Evolutionary conservation across 2,888 invertebrate species (phyloP), one percentile per base, ranked within the genome.

Genomic region (Galerucella nymphaeae): DNA sequence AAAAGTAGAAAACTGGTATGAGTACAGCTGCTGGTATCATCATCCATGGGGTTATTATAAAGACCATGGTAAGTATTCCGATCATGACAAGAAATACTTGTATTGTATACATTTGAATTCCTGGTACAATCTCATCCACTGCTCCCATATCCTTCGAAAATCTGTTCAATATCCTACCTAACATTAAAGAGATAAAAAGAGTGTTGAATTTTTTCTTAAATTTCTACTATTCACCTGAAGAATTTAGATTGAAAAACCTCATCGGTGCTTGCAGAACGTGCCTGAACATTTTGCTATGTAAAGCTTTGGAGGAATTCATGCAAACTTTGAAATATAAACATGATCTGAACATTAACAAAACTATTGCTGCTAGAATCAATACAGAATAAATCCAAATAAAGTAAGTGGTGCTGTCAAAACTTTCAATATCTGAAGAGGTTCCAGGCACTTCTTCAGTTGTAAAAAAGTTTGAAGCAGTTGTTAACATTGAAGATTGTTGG

Each of bases 71-170:
- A 2, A 76, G 23, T 38, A 94, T 93, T 75, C 94, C 94, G 42
- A 90, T 66, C 89, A 91, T 91, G 67, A 94, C 91, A 86, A 93
- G 89, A 80, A 90, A 90, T 70, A 94, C 90, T 82, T 89, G 89
- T 71, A 91, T 87, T 76, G 91, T 88, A 82, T 93, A 92, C 67
- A 92, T 85, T 82, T 90, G 89, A 81, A 91, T 90, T 75, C 88
- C 86, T 0, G 93, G 93, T 65, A 94, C 84, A 20, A 90, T 86
- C 84, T 94, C 94, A 82, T 94, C 94, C 66, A 95, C 90, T 1
- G 92, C 88, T 0, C 94, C 94, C 86, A 94, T 91, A 82, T 96
- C 96, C 83, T 95, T 95, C 0, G 95, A 94, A 86, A 96, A 96
- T 68, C 95, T 87, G 86, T 95, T 95, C 66, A 96, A 88, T 78